These are phyloP conservation scores for Caenorhabditis drosophilae DNA, from an alignment of 2,888 invertebrate species.

Conservation along the genomic window DNA sequence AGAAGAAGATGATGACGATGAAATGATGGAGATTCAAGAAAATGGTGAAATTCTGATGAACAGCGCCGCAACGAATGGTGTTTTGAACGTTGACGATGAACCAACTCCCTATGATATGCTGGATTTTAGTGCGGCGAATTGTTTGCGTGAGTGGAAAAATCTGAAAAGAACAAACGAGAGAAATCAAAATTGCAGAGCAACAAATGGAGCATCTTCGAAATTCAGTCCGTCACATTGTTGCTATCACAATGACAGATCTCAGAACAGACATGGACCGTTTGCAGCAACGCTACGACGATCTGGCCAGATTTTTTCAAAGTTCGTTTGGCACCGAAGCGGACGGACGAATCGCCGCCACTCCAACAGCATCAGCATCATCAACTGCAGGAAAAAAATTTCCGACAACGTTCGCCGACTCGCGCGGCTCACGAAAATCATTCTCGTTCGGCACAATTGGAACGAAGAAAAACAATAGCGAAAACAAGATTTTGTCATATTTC, in stretches of 20 bases:
- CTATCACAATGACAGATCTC: conserved; percentile 23
- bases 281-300: conserved; percentile 10
- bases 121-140: conserved; percentile 9
- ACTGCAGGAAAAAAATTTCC: no score
- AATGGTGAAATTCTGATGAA: no score
- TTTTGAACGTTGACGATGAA: neutral
- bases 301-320: conserved; percentile 13
- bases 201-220: conserved; percentile 23
- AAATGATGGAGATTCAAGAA: conserved; percentile 2
- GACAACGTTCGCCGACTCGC: conserved; percentile 21
- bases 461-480: neutral
- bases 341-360: conserved; percentile 13
- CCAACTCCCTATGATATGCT: neutral
- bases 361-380: no score
- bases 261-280: conserved; percentile 24
- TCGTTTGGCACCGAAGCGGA: conserved; percentile 13
- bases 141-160: conserved; percentile 30
- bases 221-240: conserved; percentile 27
- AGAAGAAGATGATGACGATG: conserved; percentile 18
- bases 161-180: neutral
- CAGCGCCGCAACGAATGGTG: no score
- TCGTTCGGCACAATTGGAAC: conserved; percentile 2
- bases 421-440: neutral
- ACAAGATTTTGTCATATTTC: conserved; percentile 9
- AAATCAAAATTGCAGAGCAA: conserved; percentile 19